phyloP scores from a whole-genome alignment of 2,797 vertebrate genomes.

The Acipenser transmontanus region DNA sequence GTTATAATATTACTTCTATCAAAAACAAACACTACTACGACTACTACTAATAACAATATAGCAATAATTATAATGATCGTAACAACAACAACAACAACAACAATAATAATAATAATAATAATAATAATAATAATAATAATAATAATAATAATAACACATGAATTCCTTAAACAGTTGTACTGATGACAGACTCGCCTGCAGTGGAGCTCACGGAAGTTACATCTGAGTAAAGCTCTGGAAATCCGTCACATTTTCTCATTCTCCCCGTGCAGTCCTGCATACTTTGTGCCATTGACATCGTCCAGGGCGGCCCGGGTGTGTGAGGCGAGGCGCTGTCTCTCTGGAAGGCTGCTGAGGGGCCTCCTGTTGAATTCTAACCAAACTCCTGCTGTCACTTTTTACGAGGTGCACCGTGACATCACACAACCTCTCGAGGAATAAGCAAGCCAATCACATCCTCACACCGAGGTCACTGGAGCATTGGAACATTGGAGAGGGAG shows the following conservation, averaged over 20 bases:
- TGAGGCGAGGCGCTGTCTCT: conserved; percentile 5
- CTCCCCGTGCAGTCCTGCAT: conserved; percentile 17
- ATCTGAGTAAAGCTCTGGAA: conserved; percentile 51
- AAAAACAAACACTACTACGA: no score
- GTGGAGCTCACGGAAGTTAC: conserved; percentile 60
- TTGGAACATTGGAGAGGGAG: no score
- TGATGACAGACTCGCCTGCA: conserved; percentile 47
- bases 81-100: no score
- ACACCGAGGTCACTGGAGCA: no score
- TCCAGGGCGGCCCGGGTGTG: conserved; percentile 23
- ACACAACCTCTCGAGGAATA: conserved; percentile 9
- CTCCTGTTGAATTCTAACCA: no score
- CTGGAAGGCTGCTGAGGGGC: conserved; percentile 2
- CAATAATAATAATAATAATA: no score
- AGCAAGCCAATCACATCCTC: conserved; percentile 22
- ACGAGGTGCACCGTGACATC: conserved; percentile 31
- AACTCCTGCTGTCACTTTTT: conserved; percentile 18
- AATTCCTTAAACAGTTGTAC: no score
- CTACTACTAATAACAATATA: no score
- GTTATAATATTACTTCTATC: no score
- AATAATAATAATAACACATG: no score
- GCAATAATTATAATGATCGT: no score
- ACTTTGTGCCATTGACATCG: conserved; percentile 41
- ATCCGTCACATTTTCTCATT: conserved; percentile 41
- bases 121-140: no score